Base-by-base conservation (phyloP, 2,888 invertebrate species). In the Perdita meconis region DNA sequence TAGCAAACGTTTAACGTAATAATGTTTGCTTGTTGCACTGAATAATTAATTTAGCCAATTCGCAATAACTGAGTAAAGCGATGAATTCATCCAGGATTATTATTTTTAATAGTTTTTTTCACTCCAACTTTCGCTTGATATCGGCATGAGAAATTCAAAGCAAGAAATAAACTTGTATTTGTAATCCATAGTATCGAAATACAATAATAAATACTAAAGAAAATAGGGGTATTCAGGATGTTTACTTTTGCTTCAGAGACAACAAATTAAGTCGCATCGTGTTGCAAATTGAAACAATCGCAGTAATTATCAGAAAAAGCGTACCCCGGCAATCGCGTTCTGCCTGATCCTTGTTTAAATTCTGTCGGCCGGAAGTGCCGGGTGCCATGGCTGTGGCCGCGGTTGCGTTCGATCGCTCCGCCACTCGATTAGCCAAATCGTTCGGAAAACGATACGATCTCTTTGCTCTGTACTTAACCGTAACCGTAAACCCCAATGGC, bases 371-470 rank as follows among this genome's bases (percentile, higher is more conserved):
- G 50, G 63, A 76, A 73, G 73, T 53, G 57, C 57, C 22, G 22
- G n/a, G n/a, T 36, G 59, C 61, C 80, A 55, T 67, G 69, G 74
- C 66, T 75, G 68, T 59, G 68, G 77, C 80, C 68, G 57, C 42
- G 59, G 47, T 55, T 50, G 56, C 69, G 55, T 34, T 63, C 64
- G 68, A 69, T 72, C 61, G 72, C 40, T 65, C 64, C 77, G 73
- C 64, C 80, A 81, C 82, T 83, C 87, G 87, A 90, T 90, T 90
- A 88, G 83, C 87, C 84, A 87, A 89, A 90, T 89, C 86, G 87
- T 87, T 86, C 78, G 86, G 83, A 88, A 87, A 89, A 89, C 86
- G 82, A 86, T 85, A 86, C 86, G 83, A 82, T 86, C 82, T 84
- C 81, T 82, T 86, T 80, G 76, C 76, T 64, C 66, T 83, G 81